phyloP scores from a whole-genome alignment of 2,888 invertebrate genomes.

The Callyntrura guangdongensis region DNA sequence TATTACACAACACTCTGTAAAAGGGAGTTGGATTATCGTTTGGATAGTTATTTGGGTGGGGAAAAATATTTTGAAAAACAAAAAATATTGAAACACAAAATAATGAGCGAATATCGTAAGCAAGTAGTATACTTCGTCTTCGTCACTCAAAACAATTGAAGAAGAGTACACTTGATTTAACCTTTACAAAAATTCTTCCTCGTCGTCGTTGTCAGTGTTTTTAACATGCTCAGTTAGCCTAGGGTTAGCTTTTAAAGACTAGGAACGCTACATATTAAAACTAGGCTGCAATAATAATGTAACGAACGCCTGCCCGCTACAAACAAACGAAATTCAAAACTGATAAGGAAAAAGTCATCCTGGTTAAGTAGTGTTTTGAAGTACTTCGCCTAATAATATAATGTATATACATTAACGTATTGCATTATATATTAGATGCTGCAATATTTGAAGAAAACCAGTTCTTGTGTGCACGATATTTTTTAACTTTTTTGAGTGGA shows the following conservation, averaged over 20 bases:
- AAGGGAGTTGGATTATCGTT: conserved; percentile 22
- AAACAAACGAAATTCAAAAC: background rate
- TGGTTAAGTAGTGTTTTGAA: background rate
- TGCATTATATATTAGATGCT: background rate
- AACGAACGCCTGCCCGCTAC: conserved; percentile 38
- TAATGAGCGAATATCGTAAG: background rate
- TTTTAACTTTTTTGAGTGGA: conserved; percentile 31
- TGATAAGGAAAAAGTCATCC: conserved; percentile 37
- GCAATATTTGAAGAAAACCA: conserved; percentile 42
- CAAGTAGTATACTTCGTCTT: background rate
- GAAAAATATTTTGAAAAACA: conserved; percentile 7
- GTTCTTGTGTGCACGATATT: conserved; percentile 41
- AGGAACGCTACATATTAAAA: conserved; percentile 47
- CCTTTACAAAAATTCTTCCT: conserved; percentile 20
- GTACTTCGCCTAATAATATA: background rate
- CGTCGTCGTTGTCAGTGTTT: conserved; percentile 22
- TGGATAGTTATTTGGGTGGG: conserved; percentile 46
- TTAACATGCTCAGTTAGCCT: conserved; percentile 42
- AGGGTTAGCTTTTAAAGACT: conserved; percentile 27
- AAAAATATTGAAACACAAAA: background rate
- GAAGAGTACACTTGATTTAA: background rate
- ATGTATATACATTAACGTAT: background rate
- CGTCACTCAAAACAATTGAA: too few species aligned
- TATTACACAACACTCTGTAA: conserved; percentile 39
- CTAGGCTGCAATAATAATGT: conserved; percentile 18